Conservation (phyloP, 2,113 vertebrate species). For the Otus sunia region DNA sequence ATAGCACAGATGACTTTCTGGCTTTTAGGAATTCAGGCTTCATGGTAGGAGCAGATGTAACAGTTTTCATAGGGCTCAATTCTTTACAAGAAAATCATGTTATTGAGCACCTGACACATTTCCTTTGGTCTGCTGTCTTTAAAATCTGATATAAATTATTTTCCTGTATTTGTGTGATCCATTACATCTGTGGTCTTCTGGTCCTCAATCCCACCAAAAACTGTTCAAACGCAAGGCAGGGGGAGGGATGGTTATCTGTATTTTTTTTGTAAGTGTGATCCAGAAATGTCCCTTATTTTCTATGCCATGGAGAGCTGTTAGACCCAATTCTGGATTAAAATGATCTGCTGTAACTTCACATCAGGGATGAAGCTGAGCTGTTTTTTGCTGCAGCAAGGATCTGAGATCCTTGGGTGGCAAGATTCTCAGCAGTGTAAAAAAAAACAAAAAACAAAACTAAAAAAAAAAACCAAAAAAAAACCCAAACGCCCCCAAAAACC, state of each 20-base stretch:
- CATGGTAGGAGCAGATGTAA: not conserved
- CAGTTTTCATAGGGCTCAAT: not conserved
- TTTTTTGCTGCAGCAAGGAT: not conserved
- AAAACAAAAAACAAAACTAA: not conserved
- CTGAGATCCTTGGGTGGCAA: not conserved
- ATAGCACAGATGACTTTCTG: not conserved
- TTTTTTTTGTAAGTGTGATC: not conserved
- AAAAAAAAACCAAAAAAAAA: too few relatives aligned
- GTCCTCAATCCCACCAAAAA: not conserved
- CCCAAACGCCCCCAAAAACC: too few relatives aligned
- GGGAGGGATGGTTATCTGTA: fast-evolving
- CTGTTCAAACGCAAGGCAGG: not conserved
- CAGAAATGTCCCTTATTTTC: not conserved
- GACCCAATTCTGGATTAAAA: not conserved
- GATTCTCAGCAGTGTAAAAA: not conserved
- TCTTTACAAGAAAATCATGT: not conserved
- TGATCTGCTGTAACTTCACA: fast-evolving
- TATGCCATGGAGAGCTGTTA: not conserved
- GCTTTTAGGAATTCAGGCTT: not conserved
- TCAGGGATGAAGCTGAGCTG: not conserved
- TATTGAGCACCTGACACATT: not conserved
- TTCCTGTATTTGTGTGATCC: not conserved
- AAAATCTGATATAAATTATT: not conserved
- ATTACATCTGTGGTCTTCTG: not conserved
- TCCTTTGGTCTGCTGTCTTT: not conserved